Evolutionary conservation across 2,888 invertebrate species (phyloP).

Genomic region (Tupiocoris notatus): DNA sequence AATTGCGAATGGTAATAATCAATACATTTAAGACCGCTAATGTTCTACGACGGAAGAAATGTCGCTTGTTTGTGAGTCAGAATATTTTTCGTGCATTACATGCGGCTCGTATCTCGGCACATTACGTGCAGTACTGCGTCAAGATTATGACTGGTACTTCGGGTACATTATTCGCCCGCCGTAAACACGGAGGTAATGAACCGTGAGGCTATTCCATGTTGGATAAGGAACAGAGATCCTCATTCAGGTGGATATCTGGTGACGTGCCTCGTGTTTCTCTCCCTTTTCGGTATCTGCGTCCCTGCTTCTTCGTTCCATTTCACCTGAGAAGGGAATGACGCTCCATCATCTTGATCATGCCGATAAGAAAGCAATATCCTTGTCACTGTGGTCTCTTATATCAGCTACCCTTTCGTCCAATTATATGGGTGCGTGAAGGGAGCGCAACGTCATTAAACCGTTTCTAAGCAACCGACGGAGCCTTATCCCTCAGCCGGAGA

Average conservation of each 20-base stretch:
- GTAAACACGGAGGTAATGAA: background rate
- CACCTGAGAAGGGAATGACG: background rate
- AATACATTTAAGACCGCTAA: too few relatives aligned
- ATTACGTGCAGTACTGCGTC: background rate
- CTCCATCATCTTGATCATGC: background rate
- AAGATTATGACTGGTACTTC: background rate
- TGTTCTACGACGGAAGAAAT: too few relatives aligned
- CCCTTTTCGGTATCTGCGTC: background rate
- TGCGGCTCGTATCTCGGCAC: background rate
- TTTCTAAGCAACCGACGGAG: background rate
- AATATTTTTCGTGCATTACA: background rate
- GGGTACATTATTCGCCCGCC: background rate
- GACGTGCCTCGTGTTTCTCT: background rate
- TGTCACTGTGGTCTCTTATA: background rate
- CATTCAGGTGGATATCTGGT: background rate
- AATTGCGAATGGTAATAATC: too few relatives aligned
- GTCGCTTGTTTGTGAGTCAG: too few relatives aligned
- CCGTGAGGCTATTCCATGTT: background rate
- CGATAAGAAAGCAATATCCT: slow-evolving; percentile 11
- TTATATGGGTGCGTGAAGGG: background rate
- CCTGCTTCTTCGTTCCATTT: background rate
- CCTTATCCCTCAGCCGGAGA: background rate
- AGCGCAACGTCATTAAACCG: background rate
- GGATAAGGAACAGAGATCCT: background rate
- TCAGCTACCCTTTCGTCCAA: background rate